Conservation (phyloP, 2,888 invertebrate genomes). For the Mythimna albipuncta region DNA sequence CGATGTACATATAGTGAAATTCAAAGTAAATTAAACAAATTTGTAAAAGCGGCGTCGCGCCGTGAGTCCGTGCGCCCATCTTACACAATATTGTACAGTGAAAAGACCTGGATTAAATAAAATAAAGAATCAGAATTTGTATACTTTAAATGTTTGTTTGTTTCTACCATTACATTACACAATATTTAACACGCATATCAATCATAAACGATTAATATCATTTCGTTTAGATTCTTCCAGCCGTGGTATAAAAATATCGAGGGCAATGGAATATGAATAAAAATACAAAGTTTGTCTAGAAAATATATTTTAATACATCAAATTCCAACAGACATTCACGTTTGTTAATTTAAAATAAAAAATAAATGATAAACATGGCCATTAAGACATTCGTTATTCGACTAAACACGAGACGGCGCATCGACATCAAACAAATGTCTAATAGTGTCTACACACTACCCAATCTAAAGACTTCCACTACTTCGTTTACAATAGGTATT, state of each 20-base stretch:
- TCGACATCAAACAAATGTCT: constrained; percentile 66
- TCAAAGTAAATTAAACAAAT: constrained; percentile 68
- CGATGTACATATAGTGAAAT: constrained; percentile 82
- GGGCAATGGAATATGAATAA: constrained; percentile 47
- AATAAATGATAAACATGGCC: constrained; percentile 78
- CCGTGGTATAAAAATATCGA: neutral
- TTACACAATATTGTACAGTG: constrained; percentile 77
- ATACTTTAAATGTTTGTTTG: constrained; percentile 80
- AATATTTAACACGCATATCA: neutral
- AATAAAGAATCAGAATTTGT: constrained; percentile 88
- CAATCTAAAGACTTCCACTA: constrained; percentile 73
- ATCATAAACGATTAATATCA: neutral
- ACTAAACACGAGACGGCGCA: constrained; percentile 71
- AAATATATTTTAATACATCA: constrained; percentile 90
- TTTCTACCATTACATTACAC: constrained; percentile 27
- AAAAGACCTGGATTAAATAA: constrained; percentile 75
- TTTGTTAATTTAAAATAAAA: constrained; percentile 81
- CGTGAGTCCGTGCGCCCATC: constrained; percentile 67
- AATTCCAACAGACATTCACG: constrained; percentile 88
- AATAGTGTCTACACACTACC: constrained; percentile 69
- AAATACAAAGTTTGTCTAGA: constrained; percentile 79
- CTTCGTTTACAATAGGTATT: constrained; percentile 68
- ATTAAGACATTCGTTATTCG: constrained; percentile 70
- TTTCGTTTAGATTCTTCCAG: neutral
- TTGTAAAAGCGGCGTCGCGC: constrained; percentile 62